phyloP scores from a whole-genome alignment of 2,113 vertebrate species.

The Melanerpes formicivorus region DNA sequence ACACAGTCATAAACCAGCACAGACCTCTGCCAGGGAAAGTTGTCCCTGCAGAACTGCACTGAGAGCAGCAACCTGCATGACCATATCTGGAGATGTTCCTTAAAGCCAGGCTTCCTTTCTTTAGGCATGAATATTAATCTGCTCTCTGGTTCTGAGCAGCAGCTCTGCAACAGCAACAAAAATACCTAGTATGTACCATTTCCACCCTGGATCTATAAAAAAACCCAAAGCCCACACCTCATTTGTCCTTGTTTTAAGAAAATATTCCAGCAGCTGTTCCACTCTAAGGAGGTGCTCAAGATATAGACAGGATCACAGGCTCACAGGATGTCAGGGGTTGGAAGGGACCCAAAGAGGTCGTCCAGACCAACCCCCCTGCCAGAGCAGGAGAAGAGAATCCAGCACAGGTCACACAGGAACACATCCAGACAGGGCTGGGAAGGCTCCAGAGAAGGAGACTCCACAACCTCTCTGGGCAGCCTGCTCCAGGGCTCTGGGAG shows the following conservation, averaged over 20 bases:
- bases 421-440: too few species aligned
- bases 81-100: not conserved
- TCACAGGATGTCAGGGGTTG: too few species aligned
- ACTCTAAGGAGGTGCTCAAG: not conserved
- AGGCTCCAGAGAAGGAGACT: too few species aligned
- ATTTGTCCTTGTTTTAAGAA: not conserved
- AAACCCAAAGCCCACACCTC: too few species aligned
- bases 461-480: too few species aligned
- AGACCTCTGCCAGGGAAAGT: not conserved
- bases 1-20: not conserved
- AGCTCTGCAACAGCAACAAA: not conserved
- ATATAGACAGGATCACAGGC: too few species aligned
- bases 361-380: too few species aligned
- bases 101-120: not conserved
- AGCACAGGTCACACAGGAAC: too few species aligned
- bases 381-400: too few species aligned
- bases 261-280: not conserved
- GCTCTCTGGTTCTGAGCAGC: not conserved
- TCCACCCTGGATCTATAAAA: not conserved
- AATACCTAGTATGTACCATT: not conserved
- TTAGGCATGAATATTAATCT: not conserved
- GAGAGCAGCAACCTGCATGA: not conserved
- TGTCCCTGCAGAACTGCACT: not conserved
- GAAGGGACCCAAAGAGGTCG: too few species aligned
- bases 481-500: too few species aligned